Evolutionary conservation across 2,888 invertebrate species (phyloP).

Genomic region (Netelia virgata): DNA sequence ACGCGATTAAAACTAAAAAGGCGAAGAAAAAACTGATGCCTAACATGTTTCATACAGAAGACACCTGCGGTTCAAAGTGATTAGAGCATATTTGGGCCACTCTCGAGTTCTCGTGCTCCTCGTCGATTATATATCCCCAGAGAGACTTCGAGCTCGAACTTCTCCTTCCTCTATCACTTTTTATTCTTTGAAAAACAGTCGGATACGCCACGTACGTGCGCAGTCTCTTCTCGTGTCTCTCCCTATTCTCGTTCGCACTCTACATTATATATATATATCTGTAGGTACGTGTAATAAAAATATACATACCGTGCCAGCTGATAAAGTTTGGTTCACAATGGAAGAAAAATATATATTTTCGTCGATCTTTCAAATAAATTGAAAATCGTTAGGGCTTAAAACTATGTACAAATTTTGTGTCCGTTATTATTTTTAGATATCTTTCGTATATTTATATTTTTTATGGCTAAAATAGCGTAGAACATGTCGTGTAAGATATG

Average conservation of each 20-base stretch:
- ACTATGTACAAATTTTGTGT: no score
- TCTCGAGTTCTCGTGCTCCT: not conserved
- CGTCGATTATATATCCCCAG: not conserved
- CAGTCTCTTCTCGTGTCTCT: not conserved
- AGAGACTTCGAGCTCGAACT: slow-evolving; percentile 6
- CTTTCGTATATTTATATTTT: no score
- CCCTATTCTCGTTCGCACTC: not conserved
- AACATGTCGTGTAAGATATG: no score
- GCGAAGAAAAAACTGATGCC: not conserved
- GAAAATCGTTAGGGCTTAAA: no score
- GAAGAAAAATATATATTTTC: no score
- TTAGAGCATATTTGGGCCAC: not conserved
- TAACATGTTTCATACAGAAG: not conserved
- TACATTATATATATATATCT: not conserved
- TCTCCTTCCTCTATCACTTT: slow-evolving; percentile 20
- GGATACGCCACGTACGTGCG: not conserved
- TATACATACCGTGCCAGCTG: not conserved
- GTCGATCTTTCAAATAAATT: no score
- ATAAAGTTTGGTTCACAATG: no score
- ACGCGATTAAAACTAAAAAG: not conserved
- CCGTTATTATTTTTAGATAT: no score
- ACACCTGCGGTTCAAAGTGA: not conserved
- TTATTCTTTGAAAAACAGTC: slow-evolving; percentile 31
- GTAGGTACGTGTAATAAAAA: not conserved
- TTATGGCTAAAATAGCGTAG: no score